Evolutionary conservation across 1,140 invertebrate genomes (phyloP).

Genomic region (Zaprionus kolodkinae): DNA sequence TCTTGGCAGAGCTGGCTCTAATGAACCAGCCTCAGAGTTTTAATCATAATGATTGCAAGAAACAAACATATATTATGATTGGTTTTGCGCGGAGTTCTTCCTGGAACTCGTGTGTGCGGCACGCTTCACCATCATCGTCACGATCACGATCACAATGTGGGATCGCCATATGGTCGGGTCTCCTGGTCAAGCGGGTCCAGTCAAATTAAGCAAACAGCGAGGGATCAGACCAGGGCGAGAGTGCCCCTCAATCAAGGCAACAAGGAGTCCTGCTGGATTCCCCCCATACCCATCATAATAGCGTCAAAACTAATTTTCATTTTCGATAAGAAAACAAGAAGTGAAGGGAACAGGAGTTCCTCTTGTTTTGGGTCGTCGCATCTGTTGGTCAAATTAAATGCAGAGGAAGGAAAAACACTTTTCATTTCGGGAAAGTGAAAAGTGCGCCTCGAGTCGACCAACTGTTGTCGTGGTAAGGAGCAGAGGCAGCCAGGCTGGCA

Average conservation of each 20-base stretch:
- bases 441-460: constrained; percentile 53
- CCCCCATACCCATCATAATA: constrained; percentile 70
- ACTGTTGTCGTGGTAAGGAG: constrained; percentile 55
- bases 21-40: constrained; percentile 20
- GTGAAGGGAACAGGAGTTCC: background rate
- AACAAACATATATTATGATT: constrained; percentile 59
- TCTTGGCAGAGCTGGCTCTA: constrained; percentile 7
- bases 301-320: constrained; percentile 81
- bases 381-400: constrained; percentile 70
- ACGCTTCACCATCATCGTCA: constrained; percentile 52
- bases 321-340: constrained; percentile 55
- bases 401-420: constrained; percentile 69
- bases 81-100: constrained; percentile 49
- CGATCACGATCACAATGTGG: background rate
- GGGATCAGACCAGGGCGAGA: constrained; percentile 20
- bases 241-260: constrained; percentile 63
- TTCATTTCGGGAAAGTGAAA: constrained; percentile 75
- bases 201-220: constrained; percentile 40
- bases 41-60: constrained; percentile 5
- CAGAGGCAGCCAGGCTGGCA: no score
- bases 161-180: constrained; percentile 47
- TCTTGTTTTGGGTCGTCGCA: constrained; percentile 30
- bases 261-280: background rate
- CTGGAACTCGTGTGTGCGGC: constrained; percentile 56
- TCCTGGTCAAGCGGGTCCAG: constrained; percentile 46